A percentile compares a stretch with the other conserved stretches of the same genome.
Evolutionary conservation across 2,113 vertebrate genomes (phyloP).

Genomic region (Petromus typicus): DNA sequence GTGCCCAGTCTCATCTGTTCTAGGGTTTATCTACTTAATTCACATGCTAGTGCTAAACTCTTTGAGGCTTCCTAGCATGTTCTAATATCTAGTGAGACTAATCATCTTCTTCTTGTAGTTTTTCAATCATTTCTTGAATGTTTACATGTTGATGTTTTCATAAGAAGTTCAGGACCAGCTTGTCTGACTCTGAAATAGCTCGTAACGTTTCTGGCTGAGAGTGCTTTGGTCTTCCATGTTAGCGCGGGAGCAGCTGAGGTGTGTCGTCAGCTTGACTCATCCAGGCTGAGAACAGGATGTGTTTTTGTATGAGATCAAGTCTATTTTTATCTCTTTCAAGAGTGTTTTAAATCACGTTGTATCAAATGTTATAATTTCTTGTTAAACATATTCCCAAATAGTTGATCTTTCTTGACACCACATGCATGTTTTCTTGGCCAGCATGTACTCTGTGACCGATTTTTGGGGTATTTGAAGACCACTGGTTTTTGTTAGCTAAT

Average conservation of each 20-base stretch:
- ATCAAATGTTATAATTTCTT: background rate
- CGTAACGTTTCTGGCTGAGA: background rate
- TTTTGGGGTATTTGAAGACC: background rate
- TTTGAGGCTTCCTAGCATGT: background rate
- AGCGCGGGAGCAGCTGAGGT: background rate
- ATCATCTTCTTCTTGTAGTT: background rate
- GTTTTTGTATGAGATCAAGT: background rate
- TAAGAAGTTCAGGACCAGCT: background rate
- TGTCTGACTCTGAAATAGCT: background rate
- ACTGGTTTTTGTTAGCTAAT: background rate
- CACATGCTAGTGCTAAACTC: background rate
- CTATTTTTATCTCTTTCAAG: background rate
- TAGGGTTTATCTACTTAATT: no score
- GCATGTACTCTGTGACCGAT: background rate
- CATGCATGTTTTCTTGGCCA: background rate
- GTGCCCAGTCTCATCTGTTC: no score
- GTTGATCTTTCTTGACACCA: background rate
- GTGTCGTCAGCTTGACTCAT: background rate
- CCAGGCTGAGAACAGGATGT: background rate
- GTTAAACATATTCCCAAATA: background rate
- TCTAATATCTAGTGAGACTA: no score
- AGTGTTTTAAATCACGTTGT: background rate
- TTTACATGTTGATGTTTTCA: background rate
- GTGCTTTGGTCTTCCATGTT: background rate
- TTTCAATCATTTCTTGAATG: background rate